These are phyloP conservation scores for Nannobrachium achirus DNA, from an alignment of 2,113 vertebrate genomes.

Conservation along the genomic window DNA sequence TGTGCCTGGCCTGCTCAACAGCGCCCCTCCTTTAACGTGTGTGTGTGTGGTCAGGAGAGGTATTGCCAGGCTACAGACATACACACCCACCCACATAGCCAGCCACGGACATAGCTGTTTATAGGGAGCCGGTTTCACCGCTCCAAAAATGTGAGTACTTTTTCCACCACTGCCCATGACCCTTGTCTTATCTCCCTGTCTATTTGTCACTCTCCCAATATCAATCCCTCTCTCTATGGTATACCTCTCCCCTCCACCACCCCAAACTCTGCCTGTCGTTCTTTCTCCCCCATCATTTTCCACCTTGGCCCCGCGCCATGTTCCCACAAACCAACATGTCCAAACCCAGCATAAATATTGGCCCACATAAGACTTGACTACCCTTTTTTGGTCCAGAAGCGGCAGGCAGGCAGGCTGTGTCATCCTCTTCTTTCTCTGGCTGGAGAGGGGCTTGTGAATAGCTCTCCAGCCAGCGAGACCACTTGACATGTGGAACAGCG, in stretches of 20 bases:
- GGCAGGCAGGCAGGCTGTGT: background rate
- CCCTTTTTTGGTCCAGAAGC: constrained; percentile 42
- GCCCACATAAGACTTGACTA: constrained; percentile 21
- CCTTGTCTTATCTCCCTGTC: background rate
- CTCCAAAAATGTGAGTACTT: too few species aligned
- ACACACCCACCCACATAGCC: too few species aligned
- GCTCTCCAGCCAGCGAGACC: constrained; percentile 36
- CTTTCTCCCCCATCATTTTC: background rate
- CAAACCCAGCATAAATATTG: constrained; percentile 39
- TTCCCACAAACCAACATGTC: constrained; percentile 19
- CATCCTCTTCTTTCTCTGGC: constrained; percentile 27
- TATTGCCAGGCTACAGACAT: too few species aligned
- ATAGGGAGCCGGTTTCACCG: too few species aligned
- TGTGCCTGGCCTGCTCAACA: too few species aligned
- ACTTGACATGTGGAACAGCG: constrained; percentile 56
- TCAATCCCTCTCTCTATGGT: constrained; percentile 7
- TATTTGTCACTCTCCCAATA: background rate
- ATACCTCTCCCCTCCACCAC: background rate
- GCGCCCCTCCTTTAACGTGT: too few species aligned
- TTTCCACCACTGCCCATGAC: too few species aligned
- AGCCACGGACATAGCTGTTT: too few species aligned
- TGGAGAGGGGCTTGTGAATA: constrained; percentile 56
- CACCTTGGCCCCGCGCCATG: background rate
- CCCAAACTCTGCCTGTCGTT: constrained; percentile 16
- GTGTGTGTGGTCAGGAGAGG: too few species aligned